Evolutionary conservation across 2,797 vertebrate species (phyloP).

Genomic region (Neomorphus geoffroyi): DNA sequence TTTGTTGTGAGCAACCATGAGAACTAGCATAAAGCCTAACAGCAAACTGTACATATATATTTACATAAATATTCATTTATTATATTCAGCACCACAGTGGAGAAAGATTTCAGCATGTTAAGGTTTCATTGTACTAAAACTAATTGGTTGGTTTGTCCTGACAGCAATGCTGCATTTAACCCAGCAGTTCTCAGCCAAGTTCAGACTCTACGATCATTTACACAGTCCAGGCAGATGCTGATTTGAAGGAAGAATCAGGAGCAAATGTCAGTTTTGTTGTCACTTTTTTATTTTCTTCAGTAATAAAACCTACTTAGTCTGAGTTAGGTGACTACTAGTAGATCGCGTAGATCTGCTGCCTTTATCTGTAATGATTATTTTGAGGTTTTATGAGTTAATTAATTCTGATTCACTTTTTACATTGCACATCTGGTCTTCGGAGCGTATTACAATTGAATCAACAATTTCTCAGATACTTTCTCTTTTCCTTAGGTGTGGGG

Average conservation of each 20-base stretch:
- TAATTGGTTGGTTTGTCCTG: background rate
- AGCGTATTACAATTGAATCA: background rate
- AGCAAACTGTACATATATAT: background rate
- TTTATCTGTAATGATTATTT: background rate
- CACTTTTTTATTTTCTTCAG: background rate
- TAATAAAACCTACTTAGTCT: background rate
- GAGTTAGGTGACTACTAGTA: background rate
- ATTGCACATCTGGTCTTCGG: background rate
- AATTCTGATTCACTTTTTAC: too few species aligned
- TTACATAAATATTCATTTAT: background rate
- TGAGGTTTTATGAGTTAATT: background rate
- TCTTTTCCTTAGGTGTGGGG: background rate
- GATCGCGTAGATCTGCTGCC: background rate
- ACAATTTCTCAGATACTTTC: background rate
- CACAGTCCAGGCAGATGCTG: background rate
- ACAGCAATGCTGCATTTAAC: background rate
- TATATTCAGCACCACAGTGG: background rate
- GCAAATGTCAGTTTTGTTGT: background rate
- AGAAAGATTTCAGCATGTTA: background rate
- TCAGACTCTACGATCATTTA: background rate
- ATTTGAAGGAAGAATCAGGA: background rate
- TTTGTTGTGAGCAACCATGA: background rate
- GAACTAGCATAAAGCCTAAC: background rate
- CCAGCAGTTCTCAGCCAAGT: background rate
- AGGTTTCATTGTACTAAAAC: background rate